phyloP scores from a whole-genome alignment of 2,888 invertebrate species.

The Acleris laterana region DNA sequence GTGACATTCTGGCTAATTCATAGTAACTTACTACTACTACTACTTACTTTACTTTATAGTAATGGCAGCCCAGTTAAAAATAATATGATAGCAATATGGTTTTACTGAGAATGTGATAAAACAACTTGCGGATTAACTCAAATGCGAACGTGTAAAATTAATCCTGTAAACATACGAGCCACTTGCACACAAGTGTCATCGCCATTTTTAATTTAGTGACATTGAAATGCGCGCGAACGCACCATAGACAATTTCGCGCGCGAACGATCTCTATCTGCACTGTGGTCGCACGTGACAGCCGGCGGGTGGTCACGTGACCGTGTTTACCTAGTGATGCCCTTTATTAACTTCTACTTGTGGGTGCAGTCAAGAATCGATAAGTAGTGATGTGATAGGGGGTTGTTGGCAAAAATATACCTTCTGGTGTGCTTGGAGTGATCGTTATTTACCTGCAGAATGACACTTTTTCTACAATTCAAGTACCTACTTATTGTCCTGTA shows the following conservation, averaged over 20 bases:
- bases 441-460: no score
- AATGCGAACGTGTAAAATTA: no score
- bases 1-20: no score
- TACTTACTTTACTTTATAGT: no score
- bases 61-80: no score
- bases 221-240: slow-evolving; percentile 58
- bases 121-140: no score
- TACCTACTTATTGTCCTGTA: no score
- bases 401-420: neutral
- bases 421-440: slow-evolving; percentile 1
- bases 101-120: no score
- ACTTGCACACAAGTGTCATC: slow-evolving; percentile 22
- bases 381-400: slow-evolving; percentile 18
- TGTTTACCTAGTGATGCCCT: slow-evolving; percentile 70
- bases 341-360: slow-evolving; percentile 65
- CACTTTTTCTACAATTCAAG: no score
- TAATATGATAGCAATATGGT: no score
- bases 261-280: slow-evolving; percentile 69
- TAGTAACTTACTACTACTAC: no score
- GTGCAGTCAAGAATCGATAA: slow-evolving; percentile 39
- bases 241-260: slow-evolving; percentile 73
- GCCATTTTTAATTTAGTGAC: slow-evolving; percentile 43
- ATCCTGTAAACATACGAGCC: neutral
- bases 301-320: slow-evolving; percentile 67
- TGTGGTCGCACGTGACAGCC: slow-evolving; percentile 67